Evolutionary conservation across 2,888 invertebrate genomes (phyloP), one percentile per base, ranked within the genome.

Genomic region (Drosophila yooni): DNA sequence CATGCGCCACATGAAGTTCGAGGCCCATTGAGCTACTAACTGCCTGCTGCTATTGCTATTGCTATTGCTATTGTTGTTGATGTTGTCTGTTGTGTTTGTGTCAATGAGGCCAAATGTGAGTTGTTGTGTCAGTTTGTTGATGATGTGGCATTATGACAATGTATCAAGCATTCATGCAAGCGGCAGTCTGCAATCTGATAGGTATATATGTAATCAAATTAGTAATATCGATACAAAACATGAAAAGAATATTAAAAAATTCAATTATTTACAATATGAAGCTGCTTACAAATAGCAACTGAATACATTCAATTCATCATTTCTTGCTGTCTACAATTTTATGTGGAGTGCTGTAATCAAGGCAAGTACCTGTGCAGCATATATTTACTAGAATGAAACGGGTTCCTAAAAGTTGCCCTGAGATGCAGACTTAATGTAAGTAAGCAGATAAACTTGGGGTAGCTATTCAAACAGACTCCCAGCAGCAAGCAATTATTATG

Each of bases 1-100:
- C 74, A 85, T 75, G 74, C 60, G 34, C 64, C 72, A 87, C 81
- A 64, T 58, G 70, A 65, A 75, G 59, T 70, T 60, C 36, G 46
- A 66, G 77, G 73, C 61, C 54, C 70, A 75, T 70, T 79, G 70
- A 52, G 62, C 31, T 48, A 40, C 38, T 52, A 60, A 66, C 13
- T 56, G 54, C 2, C 36, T 18, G 36, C 27, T 57, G 33, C 43
- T 46, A 11, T 63, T 66, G 33, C 43, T 46, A 11, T 63, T 66
- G 33, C 43, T 46, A 11, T 63, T 66, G 34, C 4, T 38, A 21
- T 11, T 25, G 52, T 2, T 25, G 63, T 29, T 15, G 21, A 27
- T 27, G 29, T n/a, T n/a, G n/a, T 13, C 27, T 6, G 25, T 8
- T 25, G 65, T 33, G 38, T n/a, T 11, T 21, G 7, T 25, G 31